Conservation (phyloP, 2,113 vertebrate genomes). For the Alligator sinensis region DNA sequence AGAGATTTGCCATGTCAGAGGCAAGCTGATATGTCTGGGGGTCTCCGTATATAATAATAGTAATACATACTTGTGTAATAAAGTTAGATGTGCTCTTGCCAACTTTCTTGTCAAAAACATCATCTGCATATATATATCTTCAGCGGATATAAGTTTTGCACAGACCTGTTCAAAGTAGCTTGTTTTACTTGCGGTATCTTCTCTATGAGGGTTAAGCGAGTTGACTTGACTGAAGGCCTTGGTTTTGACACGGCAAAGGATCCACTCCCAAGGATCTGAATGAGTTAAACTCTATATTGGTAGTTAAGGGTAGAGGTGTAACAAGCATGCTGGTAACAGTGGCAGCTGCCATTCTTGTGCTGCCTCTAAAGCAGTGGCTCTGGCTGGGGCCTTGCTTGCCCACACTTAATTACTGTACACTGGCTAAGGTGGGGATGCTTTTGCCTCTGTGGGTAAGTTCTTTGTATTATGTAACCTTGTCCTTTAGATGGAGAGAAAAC, state of each 20-base stretch:
- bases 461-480: background rate
- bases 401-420: too few species aligned
- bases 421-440: background rate
- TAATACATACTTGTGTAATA: background rate
- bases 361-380: too few species aligned
- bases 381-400: too few species aligned
- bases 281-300: background rate
- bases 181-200: background rate
- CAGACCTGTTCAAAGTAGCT: too few species aligned
- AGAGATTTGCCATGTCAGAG: background rate
- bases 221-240: background rate
- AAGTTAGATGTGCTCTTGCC: background rate
- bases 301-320: background rate
- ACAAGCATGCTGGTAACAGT: too few species aligned
- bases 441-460: background rate
- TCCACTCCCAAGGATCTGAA: background rate
- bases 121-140: background rate
- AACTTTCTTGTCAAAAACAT: rapidly evolving
- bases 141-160: background rate
- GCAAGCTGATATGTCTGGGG: background rate
- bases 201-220: background rate
- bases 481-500: background rate
- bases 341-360: too few species aligned
- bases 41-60: background rate
- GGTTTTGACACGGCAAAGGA: background rate